Percentiles rank a stretch among this genome's conserved stretches.
Evolutionary conservation across 2,888 invertebrate species (phyloP).

Genomic region (Caenorhabditis doughertyi): DNA sequence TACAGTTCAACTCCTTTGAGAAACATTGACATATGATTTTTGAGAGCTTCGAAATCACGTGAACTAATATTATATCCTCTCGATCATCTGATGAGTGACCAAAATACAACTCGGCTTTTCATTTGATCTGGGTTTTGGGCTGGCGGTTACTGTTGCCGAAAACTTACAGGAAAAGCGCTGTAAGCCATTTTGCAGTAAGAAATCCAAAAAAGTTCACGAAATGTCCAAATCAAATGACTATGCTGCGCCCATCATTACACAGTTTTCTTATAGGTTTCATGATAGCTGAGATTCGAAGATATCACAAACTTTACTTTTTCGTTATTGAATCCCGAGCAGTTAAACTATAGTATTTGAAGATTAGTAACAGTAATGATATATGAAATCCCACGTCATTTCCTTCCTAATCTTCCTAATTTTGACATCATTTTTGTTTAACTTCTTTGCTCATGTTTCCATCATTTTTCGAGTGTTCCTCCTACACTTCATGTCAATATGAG

Average conservation of each 20-base stretch:
- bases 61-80: slow-evolving; percentile 6
- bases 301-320: too few species aligned
- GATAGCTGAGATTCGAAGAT: too few species aligned
- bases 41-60: slow-evolving; percentile 56
- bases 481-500: slow-evolving; percentile 29
- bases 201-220: too few species aligned
- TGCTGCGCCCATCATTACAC: too few species aligned
- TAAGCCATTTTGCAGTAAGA: too few species aligned
- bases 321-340: too few species aligned
- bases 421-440: slow-evolving; percentile 50
- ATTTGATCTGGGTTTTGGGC: not conserved
- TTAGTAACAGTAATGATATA: too few species aligned
- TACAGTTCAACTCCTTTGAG: slow-evolving; percentile 27
- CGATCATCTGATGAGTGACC: slow-evolving; percentile 12
- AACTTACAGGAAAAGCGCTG: too few species aligned
- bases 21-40: slow-evolving; percentile 56
- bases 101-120: not conserved
- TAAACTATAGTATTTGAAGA: too few species aligned
- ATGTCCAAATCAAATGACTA: too few species aligned
- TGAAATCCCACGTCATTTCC: slow-evolving; percentile 7
- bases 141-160: not conserved
- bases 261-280: too few species aligned
- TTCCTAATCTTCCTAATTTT: not conserved
- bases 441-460: slow-evolving; percentile 31
- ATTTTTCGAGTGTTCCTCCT: slow-evolving; percentile 37